Base-by-base conservation (phyloP, 2,797 vertebrate species). In the Agapornis canus region DNA sequence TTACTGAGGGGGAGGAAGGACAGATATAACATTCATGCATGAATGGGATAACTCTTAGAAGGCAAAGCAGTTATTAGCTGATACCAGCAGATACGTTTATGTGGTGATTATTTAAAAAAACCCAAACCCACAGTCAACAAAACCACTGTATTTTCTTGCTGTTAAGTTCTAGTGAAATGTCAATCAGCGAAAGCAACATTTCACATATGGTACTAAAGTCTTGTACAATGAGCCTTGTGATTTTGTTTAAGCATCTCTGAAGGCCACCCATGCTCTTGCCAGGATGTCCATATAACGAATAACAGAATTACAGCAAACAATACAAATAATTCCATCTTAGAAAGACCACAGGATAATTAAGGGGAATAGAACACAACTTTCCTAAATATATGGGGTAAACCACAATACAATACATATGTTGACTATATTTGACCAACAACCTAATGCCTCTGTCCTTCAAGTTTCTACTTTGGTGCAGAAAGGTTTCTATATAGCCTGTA, bases 241-340 rank as follows among this genome's bases (percentile, higher is more conserved):
- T 63, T 82, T 89, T 90, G 37, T 43, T 92, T 80, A 82, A 73
- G 56, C 31, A 60, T 66, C 70, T 79, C 56, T 56, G 13, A 89
- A 73, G 68, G 68, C 84, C 82, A 92, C 91, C 48, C 64, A 60
- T 60, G 37, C 35, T 91, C 82, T 57, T 65, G 48, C 6, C 57
- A 85, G 56, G 43, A 78, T 52, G 21, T 39, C 31, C 3, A 0
- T 32, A 20, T 72, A 92, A 92, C 18, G 6, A 93, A 22, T 51
- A 87, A 85, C 51, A 93, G 68, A 92, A 92, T 54, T 93, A 70
- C 37, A 73, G 68, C 15, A 73, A 54, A 89, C 49, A 85, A 69
- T 45, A 57, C 1, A 0, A 77, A 80, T 64, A 60, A 87, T 56
- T 84, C 47, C 19, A 19, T 85, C 31, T 64, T 60, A 80, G 43